phyloP scores from a whole-genome alignment of 2,113 vertebrate species.

The Anser cygnoides region DNA sequence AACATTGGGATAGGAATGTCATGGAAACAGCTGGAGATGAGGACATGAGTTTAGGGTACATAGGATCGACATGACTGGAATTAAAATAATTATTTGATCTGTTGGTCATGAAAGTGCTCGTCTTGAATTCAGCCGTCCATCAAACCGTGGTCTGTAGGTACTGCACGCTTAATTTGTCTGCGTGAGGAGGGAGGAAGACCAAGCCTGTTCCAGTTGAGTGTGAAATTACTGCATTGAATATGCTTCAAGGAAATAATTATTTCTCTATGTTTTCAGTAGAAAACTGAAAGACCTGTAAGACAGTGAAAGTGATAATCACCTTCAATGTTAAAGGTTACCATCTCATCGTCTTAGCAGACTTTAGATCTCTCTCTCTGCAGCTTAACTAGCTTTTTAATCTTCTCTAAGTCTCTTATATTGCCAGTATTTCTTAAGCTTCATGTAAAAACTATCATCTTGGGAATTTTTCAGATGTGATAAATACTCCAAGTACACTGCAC shows the following conservation, averaged over 20 bases:
- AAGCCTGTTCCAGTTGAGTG: not conserved
- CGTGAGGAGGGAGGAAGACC: not conserved
- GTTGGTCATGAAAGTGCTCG: not conserved
- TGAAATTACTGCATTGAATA: not conserved
- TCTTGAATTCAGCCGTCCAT: not conserved
- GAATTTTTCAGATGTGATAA: not conserved
- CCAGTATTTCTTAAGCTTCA: not conserved
- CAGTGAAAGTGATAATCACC: not conserved
- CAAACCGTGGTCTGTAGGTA: not conserved
- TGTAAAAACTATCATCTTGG: not conserved
- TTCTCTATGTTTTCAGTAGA: not conserved
- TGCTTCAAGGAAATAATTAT: not conserved
- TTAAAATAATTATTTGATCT: not conserved
- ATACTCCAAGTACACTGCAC: not conserved
- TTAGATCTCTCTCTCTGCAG: not conserved
- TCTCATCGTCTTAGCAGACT: not conserved
- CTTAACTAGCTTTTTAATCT: not conserved
- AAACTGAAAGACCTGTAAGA: not conserved
- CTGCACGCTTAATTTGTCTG: not conserved
- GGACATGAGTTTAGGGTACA: not conserved
- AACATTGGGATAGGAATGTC: not conserved
- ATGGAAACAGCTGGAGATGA: not conserved
- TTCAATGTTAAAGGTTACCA: not conserved
- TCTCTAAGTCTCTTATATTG: not conserved
- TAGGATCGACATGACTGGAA: not conserved